A percentile compares a stretch with the other conserved stretches of the same genome.
Conservation (phyloP, 35 echinoderm and acorn worm genomes). For the Ophiothrix spiculata region DNA sequence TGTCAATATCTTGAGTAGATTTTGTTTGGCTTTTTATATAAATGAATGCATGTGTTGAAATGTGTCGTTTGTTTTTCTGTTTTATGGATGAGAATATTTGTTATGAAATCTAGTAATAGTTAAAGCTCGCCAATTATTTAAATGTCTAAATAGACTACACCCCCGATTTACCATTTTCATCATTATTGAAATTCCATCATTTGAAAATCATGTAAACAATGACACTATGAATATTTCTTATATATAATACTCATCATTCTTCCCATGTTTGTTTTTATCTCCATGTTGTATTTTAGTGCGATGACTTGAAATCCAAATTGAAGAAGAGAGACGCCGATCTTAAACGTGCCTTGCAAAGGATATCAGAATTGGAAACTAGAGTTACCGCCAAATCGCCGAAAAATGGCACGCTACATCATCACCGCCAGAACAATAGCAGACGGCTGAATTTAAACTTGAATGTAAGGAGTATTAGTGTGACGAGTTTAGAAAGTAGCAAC, state of each 20-base stretch:
- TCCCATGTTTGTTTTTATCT: not conserved
- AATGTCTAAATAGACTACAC: not conserved
- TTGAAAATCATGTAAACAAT: too few species aligned
- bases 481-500: not conserved
- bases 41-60: too few species aligned
- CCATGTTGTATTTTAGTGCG: constrained; percentile 47
- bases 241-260: too few species aligned
- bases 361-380: constrained; percentile 63
- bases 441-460: not conserved
- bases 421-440: not conserved
- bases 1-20: too few species aligned
- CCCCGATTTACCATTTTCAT: not conserved
- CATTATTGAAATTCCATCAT: not conserved
- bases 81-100: too few species aligned
- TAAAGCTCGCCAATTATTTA: not conserved
- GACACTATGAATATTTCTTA: too few species aligned
- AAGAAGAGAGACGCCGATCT: constrained; percentile 57
- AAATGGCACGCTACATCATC: not conserved
- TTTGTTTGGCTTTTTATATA: too few species aligned
- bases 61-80: too few species aligned
- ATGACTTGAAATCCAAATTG: constrained; percentile 54
- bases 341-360: constrained; percentile 52
- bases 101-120: not conserved
- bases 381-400: constrained; percentile 35
- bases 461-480: not conserved